Evolutionary conservation across 2,888 invertebrate genomes (phyloP), one percentile per base, ranked within the genome.

Genomic region (Drosophila meridiana): DNA sequence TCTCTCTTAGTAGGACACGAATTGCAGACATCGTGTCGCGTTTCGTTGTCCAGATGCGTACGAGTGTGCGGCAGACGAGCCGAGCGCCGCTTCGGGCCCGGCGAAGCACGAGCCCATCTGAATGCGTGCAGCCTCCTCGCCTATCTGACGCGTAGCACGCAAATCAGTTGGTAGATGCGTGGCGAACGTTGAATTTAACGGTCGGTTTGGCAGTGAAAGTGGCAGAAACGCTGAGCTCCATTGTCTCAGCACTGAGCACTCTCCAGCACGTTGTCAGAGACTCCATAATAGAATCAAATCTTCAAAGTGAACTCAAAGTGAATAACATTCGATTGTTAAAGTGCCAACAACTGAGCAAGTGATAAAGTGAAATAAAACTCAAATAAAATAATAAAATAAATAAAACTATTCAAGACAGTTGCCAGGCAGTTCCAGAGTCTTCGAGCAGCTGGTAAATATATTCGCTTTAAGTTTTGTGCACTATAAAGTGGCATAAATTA

Each of bases 181-280:
- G 83, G 82, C 90, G 91, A 89, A 91, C 92, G 92, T 92, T 90
- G 91, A 87, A 88, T 90, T 91, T 91, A 91, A 91, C 91, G 92
- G 92, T 92, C 91, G 92, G 92, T 80, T 84, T 90, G 85, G 73
- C 82, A 81, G 90, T 91, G 90, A 87, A 90, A 87, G 91, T 91
- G 84, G 58, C 70, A 64, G 45, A 36, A 48, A 20, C 60, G 47
- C 38, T 52, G 7, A 38, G 47, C 20, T 55, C 42, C n/a, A 45
- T 56, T 60, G 34, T 66, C 43, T 63, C 50, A 48, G 43, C 47
- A 13, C 8, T 36, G 36, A 53, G 58, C 59, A 61, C 34, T 47
- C 43, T 62, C 34, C 55, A 65, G 61, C 71, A 62, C 58, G 57
- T 50, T 47, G 40, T 50, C 5, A 40, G 14, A 50, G 32, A 50